Evolutionary conservation across 2,113 vertebrate species (phyloP).

Genomic region (Chunga burmeisteri): DNA sequence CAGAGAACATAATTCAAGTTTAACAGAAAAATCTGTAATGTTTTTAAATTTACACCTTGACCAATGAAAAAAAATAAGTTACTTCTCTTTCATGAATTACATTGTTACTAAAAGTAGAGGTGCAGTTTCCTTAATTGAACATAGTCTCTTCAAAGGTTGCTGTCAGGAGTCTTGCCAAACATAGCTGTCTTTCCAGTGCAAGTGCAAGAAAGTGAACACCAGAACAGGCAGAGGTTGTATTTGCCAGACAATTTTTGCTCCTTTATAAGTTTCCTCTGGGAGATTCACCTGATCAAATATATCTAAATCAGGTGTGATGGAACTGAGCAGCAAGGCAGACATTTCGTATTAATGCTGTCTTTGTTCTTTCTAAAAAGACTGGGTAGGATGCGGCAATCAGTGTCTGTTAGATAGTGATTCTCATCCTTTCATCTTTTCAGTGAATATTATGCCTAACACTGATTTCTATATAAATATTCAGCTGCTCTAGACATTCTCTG

Average conservation of each 20-base stretch:
- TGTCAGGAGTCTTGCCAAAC: not conserved
- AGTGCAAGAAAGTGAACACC: not conserved
- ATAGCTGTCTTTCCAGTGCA: not conserved
- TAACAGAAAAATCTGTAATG: not conserved
- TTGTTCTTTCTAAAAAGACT: not conserved
- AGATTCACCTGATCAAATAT: not conserved
- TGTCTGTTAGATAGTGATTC: not conserved
- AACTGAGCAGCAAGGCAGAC: not conserved
- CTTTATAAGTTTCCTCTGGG: not conserved
- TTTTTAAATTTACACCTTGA: not conserved
- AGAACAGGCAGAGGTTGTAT: not conserved
- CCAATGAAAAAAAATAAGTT: not conserved
- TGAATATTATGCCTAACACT: not conserved
- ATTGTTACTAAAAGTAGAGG: not conserved
- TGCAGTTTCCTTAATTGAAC: not conserved
- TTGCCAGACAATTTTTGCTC: not conserved
- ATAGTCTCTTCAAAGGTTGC: not conserved
- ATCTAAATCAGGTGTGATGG: fast-evolving
- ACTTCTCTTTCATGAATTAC: not conserved
- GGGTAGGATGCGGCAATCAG: not conserved
- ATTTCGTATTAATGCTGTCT: not conserved
- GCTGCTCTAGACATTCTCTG: not conserved
- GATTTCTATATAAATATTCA: not conserved
- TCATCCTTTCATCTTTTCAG: not conserved
- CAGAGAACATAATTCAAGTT: not conserved